Evolutionary conservation across 2,888 invertebrate genomes (phyloP).

Genomic region (Poecilus cupreus): DNA sequence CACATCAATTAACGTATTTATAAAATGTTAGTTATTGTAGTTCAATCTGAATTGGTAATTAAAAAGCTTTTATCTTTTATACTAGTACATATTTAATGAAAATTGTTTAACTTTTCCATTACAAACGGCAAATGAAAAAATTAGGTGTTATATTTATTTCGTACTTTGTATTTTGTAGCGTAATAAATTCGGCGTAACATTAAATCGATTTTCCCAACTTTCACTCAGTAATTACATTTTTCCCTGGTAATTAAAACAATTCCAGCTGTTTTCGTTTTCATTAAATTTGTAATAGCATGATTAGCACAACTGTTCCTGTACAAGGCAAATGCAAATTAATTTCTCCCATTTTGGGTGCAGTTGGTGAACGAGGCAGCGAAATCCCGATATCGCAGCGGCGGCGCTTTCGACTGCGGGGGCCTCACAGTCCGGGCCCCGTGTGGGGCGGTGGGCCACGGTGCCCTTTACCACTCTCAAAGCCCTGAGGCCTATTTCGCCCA

Average conservation of each 20-base stretch:
- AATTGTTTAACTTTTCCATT: too few species aligned
- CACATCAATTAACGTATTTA: too few species aligned
- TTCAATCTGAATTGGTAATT: too few species aligned
- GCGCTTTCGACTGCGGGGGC: constrained; percentile 90
- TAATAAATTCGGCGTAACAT: background rate
- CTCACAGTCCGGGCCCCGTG: constrained; percentile 94
- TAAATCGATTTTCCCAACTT: background rate
- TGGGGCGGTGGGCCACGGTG: constrained; percentile 99
- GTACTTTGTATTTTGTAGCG: background rate
- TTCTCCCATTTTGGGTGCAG: constrained; percentile 70
- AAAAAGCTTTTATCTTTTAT: too few species aligned
- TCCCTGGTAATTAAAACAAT: constrained; percentile 14
- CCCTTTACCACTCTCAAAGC: constrained; percentile 97
- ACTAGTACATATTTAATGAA: too few species aligned
- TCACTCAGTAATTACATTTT: background rate
- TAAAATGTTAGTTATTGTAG: too few species aligned
- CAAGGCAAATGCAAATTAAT: background rate
- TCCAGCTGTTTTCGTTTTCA: constrained; percentile 8
- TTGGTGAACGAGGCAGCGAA: constrained; percentile 96
- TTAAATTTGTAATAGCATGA: constrained; percentile 30
- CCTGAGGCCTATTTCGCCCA: constrained; percentile 99
- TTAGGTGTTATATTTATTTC: background rate
- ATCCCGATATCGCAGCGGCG: constrained; percentile 94
- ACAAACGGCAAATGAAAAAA: too few species aligned
- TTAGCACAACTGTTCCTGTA: background rate